Evolutionary conservation across 1,140 invertebrate species (phyloP), one percentile per base, ranked within the genome.

Genomic region (Mamestra configurata): DNA sequence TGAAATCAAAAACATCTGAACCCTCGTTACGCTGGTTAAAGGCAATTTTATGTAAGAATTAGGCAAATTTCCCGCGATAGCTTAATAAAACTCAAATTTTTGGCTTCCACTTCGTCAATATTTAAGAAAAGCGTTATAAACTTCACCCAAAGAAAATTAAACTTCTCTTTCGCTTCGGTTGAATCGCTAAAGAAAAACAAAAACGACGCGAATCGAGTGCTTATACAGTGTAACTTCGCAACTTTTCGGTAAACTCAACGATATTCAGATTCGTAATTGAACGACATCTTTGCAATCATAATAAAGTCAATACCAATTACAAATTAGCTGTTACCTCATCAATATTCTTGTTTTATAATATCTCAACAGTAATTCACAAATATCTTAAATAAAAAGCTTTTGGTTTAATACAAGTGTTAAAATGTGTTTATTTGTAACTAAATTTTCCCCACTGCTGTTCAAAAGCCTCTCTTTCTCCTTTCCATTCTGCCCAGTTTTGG

Each of bases 101-200:
- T 77, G 73, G 73, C 66, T 76, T 64, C 22, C 10, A 53, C 46
- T 55, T 61, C 57, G 53, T 77, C 79, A 81, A 81, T 81, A 81
- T 81, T 81, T 68, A 66, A 66, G 75, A 18, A 75, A 37, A 72
- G 31, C 55, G 40, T 37, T 64, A 66, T 78, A 68, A 82, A 82
- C 18, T 79, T 82, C 22, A 18, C 22, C 61, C 37, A 64, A 77
- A 77, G 73, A 77, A 82, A 82, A 79, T 77, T 77, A 77, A 82
- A 82, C 81, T 82, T 79, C 77, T 46, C 68, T 66, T 66, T 68
- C 11, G 40, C 27, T 49, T 72, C 55, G 40, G 43, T 15, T 57
- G 68, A 71, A 77, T 61, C 57, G 46, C 49, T 66, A 46, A 77
- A 79, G 68, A 66, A 73, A 81, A 79, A 82, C 81, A 77, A 82